Evolutionary conservation across 2,888 invertebrate species (phyloP), one percentile per base, ranked within the genome.

Genomic region (Clanis bilineata): DNA sequence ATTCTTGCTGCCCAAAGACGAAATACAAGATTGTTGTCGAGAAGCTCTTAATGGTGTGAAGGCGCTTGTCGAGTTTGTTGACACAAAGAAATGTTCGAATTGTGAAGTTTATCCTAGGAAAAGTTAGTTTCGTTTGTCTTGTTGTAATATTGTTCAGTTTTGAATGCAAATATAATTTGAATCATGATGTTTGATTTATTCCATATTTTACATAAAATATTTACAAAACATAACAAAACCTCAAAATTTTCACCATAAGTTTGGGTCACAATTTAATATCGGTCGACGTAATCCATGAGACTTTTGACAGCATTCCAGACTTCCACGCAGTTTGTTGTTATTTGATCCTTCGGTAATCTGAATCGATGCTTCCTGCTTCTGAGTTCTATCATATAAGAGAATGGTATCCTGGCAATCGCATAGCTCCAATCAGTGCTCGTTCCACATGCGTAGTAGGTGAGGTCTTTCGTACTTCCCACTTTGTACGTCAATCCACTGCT

Each of bases 341-440:
- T 92, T 66, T 90, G 85, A 3, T 86, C 83, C 57, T 69, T 86
- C 1, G 90, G 92, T 6, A 91, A 67, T 56, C 66, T 80, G 72
- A 92, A 92, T 64, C 72, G 85, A 65, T 88, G 60, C 62, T 80
- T 88, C 62, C 62, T 85, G 63, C 90, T 84, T 36, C 90, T 77
- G 5, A 92, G 73, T 61, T 92, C 92, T 12, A 92, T 72, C 89
- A 92, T 90, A 64, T 83, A 92, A 0, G 88, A 90, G 71, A 80
- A 92, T 0, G 90, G 92, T 62, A 92, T 89, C 51, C 88, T 87
- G 0, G 91, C 91, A 23, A 85, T 79, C 0, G 78, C 83, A 59
- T 92, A 91, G 56, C 90, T 89, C 91, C 91, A 92, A 61, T 92
- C 91, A 1, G 76, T 90, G 47, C 90, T 89, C 44, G 91, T 91